Evolutionary conservation across 2,888 invertebrate genomes (phyloP).

Genomic region (Nemotelus nigrinus): DNA sequence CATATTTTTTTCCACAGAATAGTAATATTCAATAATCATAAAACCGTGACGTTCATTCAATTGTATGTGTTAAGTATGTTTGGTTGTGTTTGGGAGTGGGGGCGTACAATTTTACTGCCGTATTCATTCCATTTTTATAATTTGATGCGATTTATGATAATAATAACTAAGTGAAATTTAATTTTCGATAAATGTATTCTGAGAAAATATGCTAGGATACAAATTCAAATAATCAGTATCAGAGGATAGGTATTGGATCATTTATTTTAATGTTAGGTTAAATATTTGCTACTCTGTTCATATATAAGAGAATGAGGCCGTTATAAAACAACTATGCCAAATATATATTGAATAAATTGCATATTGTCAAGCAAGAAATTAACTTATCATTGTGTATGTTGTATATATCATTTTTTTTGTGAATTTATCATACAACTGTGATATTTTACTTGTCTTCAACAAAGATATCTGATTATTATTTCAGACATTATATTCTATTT

Average conservation of each 20-base stretch:
- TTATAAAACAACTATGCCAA: neutral
- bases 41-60: slow-evolving; percentile 34
- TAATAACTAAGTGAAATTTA: too few relatives aligned
- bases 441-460: too few relatives aligned
- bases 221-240: neutral
- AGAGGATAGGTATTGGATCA: neutral
- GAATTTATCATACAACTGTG: too few relatives aligned
- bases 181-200: too few relatives aligned
- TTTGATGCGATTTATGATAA: too few relatives aligned
- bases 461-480: too few relatives aligned
- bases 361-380: slow-evolving; percentile 8
- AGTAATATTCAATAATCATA: slow-evolving; percentile 21
- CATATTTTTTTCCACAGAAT: slow-evolving; percentile 37
- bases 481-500: too few relatives aligned
- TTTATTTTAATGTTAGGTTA: neutral
- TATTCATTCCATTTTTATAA: neutral
- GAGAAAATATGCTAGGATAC: neutral
- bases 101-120: neutral
- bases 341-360: neutral
- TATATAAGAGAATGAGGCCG: slow-evolving; percentile 7
- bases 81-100: slow-evolving; percentile 8
- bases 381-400: neutral
- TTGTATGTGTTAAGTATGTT: slow-evolving; percentile 22
- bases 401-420: neutral
- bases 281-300: neutral